Base-by-base conservation (phyloP, 2,113 vertebrate genomes). In the Panthera tigris region DNA sequence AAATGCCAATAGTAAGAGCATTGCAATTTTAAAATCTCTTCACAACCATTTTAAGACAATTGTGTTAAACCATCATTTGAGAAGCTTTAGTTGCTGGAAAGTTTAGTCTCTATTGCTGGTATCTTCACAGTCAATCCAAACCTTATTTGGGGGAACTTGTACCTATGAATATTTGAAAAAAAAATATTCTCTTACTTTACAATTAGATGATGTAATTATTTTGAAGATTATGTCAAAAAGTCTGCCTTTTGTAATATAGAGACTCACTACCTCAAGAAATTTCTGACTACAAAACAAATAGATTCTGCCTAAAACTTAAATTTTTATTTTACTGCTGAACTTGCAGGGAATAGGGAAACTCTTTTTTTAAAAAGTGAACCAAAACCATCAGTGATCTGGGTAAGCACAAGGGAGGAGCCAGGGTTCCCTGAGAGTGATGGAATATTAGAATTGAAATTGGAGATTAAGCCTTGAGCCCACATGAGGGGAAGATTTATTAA, bases 21-120 rank as follows among this genome's bases (percentile, higher is more conserved):
- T 19, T 97, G 50, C 2, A 8, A 91, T 95, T 97, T 94, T 90
- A 97, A 97, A 97, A 88, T 95, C 96, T 97, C 90, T 96, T 69
- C 69, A 81, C 55, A 92, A 94, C 79, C 85, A 91, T 97, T 98
- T 87, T 71, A 95, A 96, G 83, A 89, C 87, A 91, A 92, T 92
- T 92, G 48, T 57, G 48, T 78, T 94, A 96, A 97, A 87, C 55
- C 12, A 33, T 95, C 87, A 91, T 71, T 74, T 95, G 84, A 90
- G 76, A 87, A 95, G 36, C 23, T 66, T 87, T 21, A 65, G 39
- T 71, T 92, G 25, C 76, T 18, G 55, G 78, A 91, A 71, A 86
- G 31, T 82, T 45, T 36, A 76, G 33, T 95, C 52, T 96, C 65
- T 36, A 76, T 23, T 73, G 21, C 48, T 45, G 9, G 5, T 33